Evolutionary conservation across 2,797 vertebrate species (phyloP), one percentile per base, ranked within the genome.

Genomic region (Poecilia gillii): DNA sequence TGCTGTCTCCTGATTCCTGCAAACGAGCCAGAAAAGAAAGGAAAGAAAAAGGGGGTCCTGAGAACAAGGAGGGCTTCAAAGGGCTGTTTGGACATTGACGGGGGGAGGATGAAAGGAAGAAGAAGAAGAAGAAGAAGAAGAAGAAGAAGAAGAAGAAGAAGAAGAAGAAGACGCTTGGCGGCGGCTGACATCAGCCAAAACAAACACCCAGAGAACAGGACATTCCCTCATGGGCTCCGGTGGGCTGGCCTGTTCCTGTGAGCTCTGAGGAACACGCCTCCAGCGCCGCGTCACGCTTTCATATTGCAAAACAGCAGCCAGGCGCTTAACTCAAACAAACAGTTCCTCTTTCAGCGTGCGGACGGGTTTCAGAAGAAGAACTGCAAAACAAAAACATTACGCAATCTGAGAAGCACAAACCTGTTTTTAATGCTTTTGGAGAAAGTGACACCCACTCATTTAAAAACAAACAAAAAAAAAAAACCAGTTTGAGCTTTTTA

Each of bases 181-280:
- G 90, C 53, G 85, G 80, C 88, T 80, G 85, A 88, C 92, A 86
- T 87, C 85, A 88, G 90, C 93, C 92, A 95, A 94, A 95, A 92
- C 92, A 95, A 96, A 94, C 94, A 95, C 73, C 84, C 75, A 80
- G 77, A 89, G 94, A 94, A 95, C 93, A 94, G 94, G 91, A 95
- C 93, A 94, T 95, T 94, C 94, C 90, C 89, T 87, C 23, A 86
- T 12, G 4, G 86, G 88, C 87, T 90, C 84, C 94, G 91, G 92
- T 84, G 87, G 89, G 91, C 85, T 62, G 83, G 85, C 81, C 81
- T 85, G 89, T 92, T 93, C 91, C 74, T 72, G 74, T 75, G 85
- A 75, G 79, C 86, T 90, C 87, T 86, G 23, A 25, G 77, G 87
- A 81, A 85, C 78, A 86, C 84, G 88, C 89, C 85, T 93, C 86